Conservation (phyloP, 92 coral and sea anemone species). For the Pocillopora grandis region DNA sequence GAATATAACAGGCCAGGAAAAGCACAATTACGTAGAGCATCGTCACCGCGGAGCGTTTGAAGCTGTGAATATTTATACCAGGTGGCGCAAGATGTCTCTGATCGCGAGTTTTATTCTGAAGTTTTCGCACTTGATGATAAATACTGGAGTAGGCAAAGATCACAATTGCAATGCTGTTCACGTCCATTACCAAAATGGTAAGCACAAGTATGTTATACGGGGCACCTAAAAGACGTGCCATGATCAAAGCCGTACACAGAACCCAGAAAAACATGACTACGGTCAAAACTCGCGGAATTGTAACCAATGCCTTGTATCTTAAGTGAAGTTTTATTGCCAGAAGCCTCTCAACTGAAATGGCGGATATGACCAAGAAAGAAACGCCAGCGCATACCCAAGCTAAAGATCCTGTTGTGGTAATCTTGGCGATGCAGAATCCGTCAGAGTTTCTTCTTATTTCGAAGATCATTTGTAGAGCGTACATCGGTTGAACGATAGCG, state of each 20-base stretch:
- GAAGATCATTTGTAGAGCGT: conserved; percentile 28
- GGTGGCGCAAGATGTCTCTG: conserved; percentile 10
- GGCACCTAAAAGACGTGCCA: conserved; percentile 28
- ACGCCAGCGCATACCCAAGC: conserved; percentile 43
- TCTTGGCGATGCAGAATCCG: conserved; percentile 26
- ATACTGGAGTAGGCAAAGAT: conserved; percentile 14
- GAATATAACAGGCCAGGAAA: conserved; percentile 30
- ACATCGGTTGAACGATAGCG: conserved; percentile 30
- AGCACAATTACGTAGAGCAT: conserved; percentile 16
- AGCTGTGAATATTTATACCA: conserved; percentile 3
- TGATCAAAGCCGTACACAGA: conserved; percentile 5
- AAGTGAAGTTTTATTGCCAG: conserved; percentile 34
- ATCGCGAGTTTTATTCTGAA: conserved; percentile 25
- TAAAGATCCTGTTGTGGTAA: conserved; percentile 22
- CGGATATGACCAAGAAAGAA: conserved; percentile 33
- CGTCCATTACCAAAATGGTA: conserved; percentile 20
- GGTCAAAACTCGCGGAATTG: conserved; percentile 10
- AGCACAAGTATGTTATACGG: background rate
- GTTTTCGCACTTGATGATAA: conserved; percentile 12
- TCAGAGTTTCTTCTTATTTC: conserved; percentile 16
- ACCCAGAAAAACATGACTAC: conserved; percentile 19
- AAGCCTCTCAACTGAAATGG: conserved; percentile 41
- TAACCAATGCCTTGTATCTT: conserved; percentile 21
- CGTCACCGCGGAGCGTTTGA: conserved; percentile 32
- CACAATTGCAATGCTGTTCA: background rate